Evolutionary conservation across 2,888 invertebrate genomes (phyloP).

Genomic region (Incurvaria masculella): DNA sequence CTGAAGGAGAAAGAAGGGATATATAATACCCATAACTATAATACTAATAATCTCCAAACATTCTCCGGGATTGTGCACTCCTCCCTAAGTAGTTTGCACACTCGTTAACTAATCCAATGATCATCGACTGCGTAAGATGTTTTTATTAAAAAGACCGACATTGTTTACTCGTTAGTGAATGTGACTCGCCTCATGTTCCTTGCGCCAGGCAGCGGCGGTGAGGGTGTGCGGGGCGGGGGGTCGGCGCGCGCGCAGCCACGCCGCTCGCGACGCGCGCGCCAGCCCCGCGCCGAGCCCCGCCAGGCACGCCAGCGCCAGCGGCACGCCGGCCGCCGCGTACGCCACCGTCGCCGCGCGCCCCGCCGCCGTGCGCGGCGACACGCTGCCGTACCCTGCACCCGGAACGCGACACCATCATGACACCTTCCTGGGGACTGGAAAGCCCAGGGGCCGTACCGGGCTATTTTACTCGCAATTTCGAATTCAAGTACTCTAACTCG

Average conservation of each 20-base stretch:
- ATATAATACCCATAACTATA: no score
- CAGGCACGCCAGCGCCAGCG: constrained; percentile 80
- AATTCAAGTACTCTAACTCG: not conserved
- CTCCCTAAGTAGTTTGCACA: no score
- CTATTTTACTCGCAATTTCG: no score
- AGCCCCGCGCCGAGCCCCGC: constrained; percentile 80
- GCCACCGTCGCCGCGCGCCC: constrained; percentile 83
- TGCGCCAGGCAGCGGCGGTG: constrained; percentile 30
- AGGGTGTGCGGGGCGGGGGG: constrained; percentile 38
- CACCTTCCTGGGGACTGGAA: not conserved
- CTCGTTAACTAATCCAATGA: no score
- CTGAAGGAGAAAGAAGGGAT: no score
- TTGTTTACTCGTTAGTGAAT: no score
- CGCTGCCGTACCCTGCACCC: constrained; percentile 74
- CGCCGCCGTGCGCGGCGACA: constrained; percentile 77
- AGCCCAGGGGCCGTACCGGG: not conserved
- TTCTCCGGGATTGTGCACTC: no score
- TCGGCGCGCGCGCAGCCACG: constrained; percentile 44
- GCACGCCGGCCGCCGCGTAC: constrained; percentile 85
- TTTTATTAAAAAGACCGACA: no score
- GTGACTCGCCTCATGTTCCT: constrained; percentile 38
- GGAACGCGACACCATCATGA: not conserved
- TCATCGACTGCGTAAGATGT: no score
- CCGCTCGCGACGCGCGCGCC: constrained; percentile 71
- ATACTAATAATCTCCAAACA: no score